Conservation (phyloP, 2,113 vertebrate genomes). For the Montifringilla adamsi region DNA sequence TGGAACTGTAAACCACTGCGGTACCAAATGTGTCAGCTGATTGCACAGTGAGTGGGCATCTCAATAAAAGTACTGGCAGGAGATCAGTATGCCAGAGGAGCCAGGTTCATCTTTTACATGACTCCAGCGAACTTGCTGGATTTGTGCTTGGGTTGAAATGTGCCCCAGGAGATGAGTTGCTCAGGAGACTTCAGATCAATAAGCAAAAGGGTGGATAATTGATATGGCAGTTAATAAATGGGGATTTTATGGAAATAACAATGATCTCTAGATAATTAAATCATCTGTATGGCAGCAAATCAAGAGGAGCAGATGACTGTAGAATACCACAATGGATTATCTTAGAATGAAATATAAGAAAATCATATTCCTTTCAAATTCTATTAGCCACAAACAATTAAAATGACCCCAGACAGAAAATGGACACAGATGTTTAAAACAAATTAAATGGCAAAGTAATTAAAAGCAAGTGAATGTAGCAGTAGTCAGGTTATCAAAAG, state of each 20-base stretch:
- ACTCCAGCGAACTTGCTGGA: neutral
- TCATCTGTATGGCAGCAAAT: conserved; percentile 30
- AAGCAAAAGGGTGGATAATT: neutral
- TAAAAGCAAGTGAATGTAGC: neutral
- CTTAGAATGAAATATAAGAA: conserved; percentile 4
- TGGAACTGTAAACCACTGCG: neutral
- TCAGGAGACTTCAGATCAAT: neutral
- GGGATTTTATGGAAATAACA: conserved; percentile 41
- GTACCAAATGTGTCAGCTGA: neutral
- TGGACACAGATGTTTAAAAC: conserved; percentile 17
- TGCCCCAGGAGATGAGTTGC: neutral
- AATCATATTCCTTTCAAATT: conserved; percentile 38
- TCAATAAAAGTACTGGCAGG: neutral
- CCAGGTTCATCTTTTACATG: neutral
- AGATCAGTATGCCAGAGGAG: neutral
- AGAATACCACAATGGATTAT: conserved; percentile 9
- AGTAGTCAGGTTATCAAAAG: neutral
- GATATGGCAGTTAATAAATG: conserved; percentile 41
- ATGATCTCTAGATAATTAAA: conserved; percentile 36
- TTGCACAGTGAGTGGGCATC: neutral
- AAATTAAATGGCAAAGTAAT: conserved; percentile 24
- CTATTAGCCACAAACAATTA: conserved; percentile 13
- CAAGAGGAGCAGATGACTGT: conserved; percentile 14
- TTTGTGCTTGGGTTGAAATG: neutral
- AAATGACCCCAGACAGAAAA: neutral